Evolutionary conservation across 2,113 vertebrate species (phyloP).

Genomic region (Larimichthys polyactis): DNA sequence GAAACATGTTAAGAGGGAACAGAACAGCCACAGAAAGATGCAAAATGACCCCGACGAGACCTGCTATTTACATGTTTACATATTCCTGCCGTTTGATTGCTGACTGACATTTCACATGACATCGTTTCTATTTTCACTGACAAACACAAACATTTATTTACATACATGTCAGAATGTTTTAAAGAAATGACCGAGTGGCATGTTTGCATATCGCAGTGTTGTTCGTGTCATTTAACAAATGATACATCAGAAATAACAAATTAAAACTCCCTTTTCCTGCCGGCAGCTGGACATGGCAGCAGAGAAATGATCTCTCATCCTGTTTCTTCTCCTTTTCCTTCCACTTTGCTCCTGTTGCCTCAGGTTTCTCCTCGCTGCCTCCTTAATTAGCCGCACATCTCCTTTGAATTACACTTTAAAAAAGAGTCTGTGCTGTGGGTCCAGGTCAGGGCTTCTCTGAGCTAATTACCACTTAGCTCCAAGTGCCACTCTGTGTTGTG

Average conservation of each 20-base stretch:
- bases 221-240: slow-evolving; percentile 17
- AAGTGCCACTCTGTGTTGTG: slow-evolving; percentile 83
- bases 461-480: slow-evolving; percentile 81
- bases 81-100: background rate
- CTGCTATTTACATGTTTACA: background rate
- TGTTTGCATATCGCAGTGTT: background rate
- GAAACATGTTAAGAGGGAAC: too few relatives aligned
- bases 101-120: background rate
- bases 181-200: background rate
- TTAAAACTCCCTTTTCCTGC: background rate
- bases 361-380: slow-evolving; percentile 61
- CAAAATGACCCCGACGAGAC: too few relatives aligned
- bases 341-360: slow-evolving; percentile 11
- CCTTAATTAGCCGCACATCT: slow-evolving; percentile 81
- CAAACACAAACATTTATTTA: background rate
- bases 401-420: slow-evolving; percentile 83
- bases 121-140: slow-evolving; percentile 7
- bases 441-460: slow-evolving; percentile 64
- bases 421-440: slow-evolving; percentile 65
- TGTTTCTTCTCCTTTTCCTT: background rate
- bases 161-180: background rate
- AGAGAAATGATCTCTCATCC: slow-evolving; percentile 12
- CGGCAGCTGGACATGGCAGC: slow-evolving; percentile 21
- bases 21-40: too few relatives aligned
- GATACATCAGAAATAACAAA: background rate